Percentiles rank a stretch among this genome's conserved stretches.
These are phyloP conservation scores for Candoia aspera DNA, from an alignment of 2,113 vertebrate species.

Conservation along the genomic window DNA sequence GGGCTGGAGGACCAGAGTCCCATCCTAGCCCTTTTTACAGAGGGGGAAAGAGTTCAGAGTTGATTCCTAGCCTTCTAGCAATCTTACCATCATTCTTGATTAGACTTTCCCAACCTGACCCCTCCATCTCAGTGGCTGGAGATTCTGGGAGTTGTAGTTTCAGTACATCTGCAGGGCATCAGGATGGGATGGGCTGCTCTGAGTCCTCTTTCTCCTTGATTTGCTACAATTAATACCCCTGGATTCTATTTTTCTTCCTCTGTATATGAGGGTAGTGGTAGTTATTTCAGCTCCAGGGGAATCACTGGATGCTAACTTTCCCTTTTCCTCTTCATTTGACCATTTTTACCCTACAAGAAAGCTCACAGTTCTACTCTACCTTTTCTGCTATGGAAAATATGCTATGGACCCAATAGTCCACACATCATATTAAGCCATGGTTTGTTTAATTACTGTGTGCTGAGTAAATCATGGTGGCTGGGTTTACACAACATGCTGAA, in stretches of 20 bases:
- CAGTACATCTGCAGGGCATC: not conserved
- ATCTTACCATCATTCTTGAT: not conserved
- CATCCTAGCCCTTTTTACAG: not conserved
- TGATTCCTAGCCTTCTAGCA: not conserved
- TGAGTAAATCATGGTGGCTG: not conserved
- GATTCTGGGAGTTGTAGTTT: not conserved
- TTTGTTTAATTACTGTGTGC: not conserved
- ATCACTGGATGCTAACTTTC: not conserved
- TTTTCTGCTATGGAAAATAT: not conserved
- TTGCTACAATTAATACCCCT: not conserved
- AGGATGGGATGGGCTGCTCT: not conserved
- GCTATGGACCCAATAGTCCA: too few species aligned
- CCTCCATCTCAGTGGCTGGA: not conserved
- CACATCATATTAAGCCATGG: not conserved
- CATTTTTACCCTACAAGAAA: not conserved
- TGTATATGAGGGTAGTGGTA: not conserved
- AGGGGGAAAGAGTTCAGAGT: too few species aligned
- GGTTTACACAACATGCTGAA: not conserved
- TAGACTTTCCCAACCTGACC: not conserved
- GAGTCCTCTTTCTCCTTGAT: not conserved
- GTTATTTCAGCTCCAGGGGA: not conserved
- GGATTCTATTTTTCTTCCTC: not conserved
- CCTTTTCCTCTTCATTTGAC: not conserved
- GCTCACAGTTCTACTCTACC: not conserved
- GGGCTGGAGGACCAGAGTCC: not conserved